phyloP scores from a whole-genome alignment of 2,113 vertebrate species.

The Oreochromis niloticus region DNA sequence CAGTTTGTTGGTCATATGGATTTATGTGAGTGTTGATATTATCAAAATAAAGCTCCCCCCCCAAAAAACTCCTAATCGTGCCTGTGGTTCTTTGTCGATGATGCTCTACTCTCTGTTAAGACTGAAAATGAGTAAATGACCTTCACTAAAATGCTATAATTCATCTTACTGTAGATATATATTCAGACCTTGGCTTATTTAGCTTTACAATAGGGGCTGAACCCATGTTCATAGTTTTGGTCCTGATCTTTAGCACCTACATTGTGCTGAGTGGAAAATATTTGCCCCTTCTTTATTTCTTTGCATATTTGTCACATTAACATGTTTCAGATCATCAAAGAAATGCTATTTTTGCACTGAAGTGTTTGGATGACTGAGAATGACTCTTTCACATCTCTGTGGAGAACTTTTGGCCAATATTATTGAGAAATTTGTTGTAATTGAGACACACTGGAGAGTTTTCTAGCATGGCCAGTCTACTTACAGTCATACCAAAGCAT shows the following conservation, averaged over 20 bases:
- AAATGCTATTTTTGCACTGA: rapidly evolving
- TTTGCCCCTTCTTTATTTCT: neutral
- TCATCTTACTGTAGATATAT: neutral
- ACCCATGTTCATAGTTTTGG: neutral
- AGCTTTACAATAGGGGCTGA: neutral
- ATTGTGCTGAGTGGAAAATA: neutral
- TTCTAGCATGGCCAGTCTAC: neutral
- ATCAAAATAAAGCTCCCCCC: neutral
- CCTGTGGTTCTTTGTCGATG: neutral
- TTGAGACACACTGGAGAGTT: rapidly evolving
- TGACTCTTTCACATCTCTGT: neutral
- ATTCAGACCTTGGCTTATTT: neutral
- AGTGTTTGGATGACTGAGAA: neutral
- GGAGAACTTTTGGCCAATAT: neutral
- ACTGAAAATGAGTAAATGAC: neutral
- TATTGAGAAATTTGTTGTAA: neutral
- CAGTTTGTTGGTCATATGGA: neutral
- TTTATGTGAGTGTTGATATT: neutral
- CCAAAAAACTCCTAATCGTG: rapidly evolving
- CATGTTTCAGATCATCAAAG: neutral
- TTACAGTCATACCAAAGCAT: neutral
- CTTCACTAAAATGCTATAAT: neutral
- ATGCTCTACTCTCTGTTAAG: neutral
- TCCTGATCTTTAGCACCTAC: no score
- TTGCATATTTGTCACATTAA: neutral